Evolutionary conservation across 2,888 invertebrate genomes (phyloP), one percentile per base, ranked within the genome.

Genomic region (Diaperis boleti): DNA sequence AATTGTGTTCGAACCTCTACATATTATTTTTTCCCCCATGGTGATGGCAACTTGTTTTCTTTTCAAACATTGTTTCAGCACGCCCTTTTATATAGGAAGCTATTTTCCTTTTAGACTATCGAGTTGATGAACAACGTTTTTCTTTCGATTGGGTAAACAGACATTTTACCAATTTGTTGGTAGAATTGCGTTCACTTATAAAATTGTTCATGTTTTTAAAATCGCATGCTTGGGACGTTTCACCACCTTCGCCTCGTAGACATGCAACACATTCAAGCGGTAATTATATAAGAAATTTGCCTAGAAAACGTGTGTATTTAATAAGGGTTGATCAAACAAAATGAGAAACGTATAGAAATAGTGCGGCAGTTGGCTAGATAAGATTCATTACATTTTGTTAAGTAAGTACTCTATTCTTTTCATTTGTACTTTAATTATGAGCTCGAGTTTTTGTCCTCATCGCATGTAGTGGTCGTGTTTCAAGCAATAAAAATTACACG

Each of bases 1-100:
- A 54, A 54, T 54, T 54, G 26, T 42, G 31, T 54, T 54, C 42
- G 17, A 42, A 41, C 42, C 54, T 54, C 15, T 1, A 13, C 26
- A 31, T 54, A 54, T 54, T 54, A 54, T 54, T 54, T 31, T 54
- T 54, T 54, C 41, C 42, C 29, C 17, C 1, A 42, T 17, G 42
- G 41, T 42, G 54, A 54, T 54, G 54, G 54, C 15, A 26, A 22
- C 41, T 29, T 54, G 42, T 54, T 54, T 54, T 54, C 54, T 29
- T 10, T 54, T 17, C 54, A 54, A 54, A 54, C 41, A 52, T 11
- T 14, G 14, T 13, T 7, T 11, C 7, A 10, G 44, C n/a, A 29
- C 29, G 2, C 15, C 1, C 54, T 31, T 41, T 31, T 42, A 54
- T 41, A 39, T 26, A n/a, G 5, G 13, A 29, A 45, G 52, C 22